Percentiles rank a stretch among this genome's conserved stretches.
Evolutionary conservation across 2,113 vertebrate species (phyloP).

Genomic region (Otis tarda): DNA sequence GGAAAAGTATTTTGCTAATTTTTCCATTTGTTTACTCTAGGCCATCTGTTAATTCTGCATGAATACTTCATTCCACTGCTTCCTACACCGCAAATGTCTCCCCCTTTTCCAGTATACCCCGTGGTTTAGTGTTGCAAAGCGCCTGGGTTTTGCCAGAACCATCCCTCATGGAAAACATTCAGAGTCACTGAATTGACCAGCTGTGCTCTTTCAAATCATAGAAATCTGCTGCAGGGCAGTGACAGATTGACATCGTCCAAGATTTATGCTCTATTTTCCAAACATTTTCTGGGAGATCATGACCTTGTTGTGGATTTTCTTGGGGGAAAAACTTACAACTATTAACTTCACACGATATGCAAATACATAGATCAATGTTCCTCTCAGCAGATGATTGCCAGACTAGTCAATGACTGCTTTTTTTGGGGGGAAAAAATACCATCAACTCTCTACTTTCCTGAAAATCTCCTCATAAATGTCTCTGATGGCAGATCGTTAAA

Average conservation of each 20-base stretch:
- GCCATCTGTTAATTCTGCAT: conserved; percentile 3
- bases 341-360: neutral
- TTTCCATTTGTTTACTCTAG: conserved; percentile 13
- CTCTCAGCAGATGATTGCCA: neutral
- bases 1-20: neutral
- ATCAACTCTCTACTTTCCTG: conserved; percentile 28
- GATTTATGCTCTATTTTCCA: conserved; percentile 8
- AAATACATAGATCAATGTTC: conserved; percentile 8
- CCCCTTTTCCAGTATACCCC: neutral
- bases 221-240: conserved; percentile 1
- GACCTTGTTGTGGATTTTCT: conserved; percentile 16
- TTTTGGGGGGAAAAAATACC: conserved; percentile 33
- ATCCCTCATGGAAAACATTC: neutral
- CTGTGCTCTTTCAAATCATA: neutral
- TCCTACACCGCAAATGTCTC: neutral
- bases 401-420: neutral
- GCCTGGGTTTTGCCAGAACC: neutral
- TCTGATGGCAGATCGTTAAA: conserved; percentile 59
- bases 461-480: conserved; percentile 57
- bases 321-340: neutral
- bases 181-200: neutral
- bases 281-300: neutral
- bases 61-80: neutral
- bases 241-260: neutral
- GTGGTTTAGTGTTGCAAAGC: neutral